Percentiles rank a stretch among this genome's conserved stretches.
Conservation (phyloP, 1,140 invertebrate species). For the Gonatopus flavifemur region DNA sequence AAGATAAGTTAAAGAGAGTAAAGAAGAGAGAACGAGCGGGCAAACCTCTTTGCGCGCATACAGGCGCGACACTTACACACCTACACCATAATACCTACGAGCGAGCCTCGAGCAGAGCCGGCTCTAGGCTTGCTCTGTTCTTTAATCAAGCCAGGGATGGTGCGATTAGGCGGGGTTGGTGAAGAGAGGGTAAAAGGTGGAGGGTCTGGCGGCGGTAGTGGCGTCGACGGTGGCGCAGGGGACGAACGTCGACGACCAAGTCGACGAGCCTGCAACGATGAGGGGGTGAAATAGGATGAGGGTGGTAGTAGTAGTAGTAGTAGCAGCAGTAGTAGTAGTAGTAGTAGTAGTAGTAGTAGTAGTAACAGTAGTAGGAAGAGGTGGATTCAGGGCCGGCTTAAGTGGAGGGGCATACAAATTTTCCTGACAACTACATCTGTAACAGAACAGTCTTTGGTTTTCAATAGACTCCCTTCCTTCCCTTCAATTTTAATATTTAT, state of each 20-base stretch:
- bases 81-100: no score
- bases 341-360: constrained; percentile 15
- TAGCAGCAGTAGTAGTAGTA: constrained; percentile 8
- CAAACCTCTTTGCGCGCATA: constrained; percentile 7
- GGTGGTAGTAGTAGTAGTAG: neutral
- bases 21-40: neutral
- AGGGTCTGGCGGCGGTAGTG: constrained; percentile 14
- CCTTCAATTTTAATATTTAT: no score
- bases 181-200: constrained; percentile 34
- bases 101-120: no score
- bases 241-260: constrained; percentile 1
- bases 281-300: constrained; percentile 4
- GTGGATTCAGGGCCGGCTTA: constrained; percentile 18
- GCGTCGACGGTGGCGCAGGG: neutral
- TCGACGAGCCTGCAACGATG: constrained; percentile 25
- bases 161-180: constrained; percentile 50
- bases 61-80: no score
- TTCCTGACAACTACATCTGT: no score
- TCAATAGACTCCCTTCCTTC: no score
- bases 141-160: constrained; percentile 54
- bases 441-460: no score
- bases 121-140: constrained; percentile 51
- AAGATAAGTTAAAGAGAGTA: neutral
- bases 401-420: constrained; percentile 9
- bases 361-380: constrained; percentile 10